Evolutionary conservation across 2,797 vertebrate species (phyloP), one percentile per base, ranked within the genome.

Genomic region (Sphenodon punctatus): DNA sequence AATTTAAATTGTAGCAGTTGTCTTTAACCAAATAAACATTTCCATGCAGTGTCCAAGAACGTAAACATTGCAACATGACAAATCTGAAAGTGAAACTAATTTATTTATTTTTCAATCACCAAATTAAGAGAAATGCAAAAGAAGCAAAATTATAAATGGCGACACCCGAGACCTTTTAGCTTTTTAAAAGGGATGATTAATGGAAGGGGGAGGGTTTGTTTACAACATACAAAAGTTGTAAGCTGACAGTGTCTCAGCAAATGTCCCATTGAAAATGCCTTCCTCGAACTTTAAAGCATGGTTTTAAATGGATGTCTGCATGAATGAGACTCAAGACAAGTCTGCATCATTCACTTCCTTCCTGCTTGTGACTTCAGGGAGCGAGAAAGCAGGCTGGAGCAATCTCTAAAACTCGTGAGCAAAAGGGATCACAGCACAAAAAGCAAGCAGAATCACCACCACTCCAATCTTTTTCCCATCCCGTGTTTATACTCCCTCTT

Each of bases 31-130:
- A 39, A 16, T 51, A 53, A 53, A 27, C 17, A 30, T 17, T 30
- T 53, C 30, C 27, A 53, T 51, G n/a, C n/a, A 51, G 7, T 51
- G 16, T n/a, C 25, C 51, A 49, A 51, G 53, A 30, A 16, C n/a
- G n/a, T n/a, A n/a, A n/a, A n/a, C n/a, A n/a, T n/a, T 17, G 51
- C 27, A 51, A 25, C 14, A 8, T 49, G 36, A 67, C 72, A 51
- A 72, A 8, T 51, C 46, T 32, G 56, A 90, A 86, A 86, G 23
- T 1, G 67, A 84, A 92, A 90, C 89, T 80, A 67, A 64, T 78
- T 85, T 82, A 79, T 73, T 36, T 14, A 42, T 71, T 78, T 73
- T 48, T n/a, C n/a, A 25, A 6, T 19, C 34, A 43, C 83, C 63
- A 23, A 39, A 4, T 4, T 1, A 12, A 60, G 75, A 75, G 42